Evolutionary conservation across 2,113 vertebrate species (phyloP).

Genomic region (Cebidichthys violaceus): DNA sequence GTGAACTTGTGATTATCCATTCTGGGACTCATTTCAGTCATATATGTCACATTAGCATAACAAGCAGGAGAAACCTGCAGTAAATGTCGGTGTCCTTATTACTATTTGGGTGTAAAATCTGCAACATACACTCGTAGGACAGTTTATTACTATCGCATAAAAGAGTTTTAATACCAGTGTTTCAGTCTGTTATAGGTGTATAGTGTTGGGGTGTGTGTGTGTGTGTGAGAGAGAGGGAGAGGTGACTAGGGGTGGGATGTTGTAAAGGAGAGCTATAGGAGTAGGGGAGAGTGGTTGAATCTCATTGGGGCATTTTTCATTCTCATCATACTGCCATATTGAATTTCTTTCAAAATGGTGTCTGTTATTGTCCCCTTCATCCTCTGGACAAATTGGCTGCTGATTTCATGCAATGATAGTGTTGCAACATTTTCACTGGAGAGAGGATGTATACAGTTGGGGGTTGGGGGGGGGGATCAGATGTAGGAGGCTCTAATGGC

Average conservation of each 20-base stretch:
- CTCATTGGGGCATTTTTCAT: conserved; percentile 62
- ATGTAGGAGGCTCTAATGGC: not conserved
- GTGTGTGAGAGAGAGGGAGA: not conserved
- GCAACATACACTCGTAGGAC: conserved; percentile 4
- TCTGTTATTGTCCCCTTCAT: conserved; percentile 59
- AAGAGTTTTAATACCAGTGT: conserved; percentile 48
- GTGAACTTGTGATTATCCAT: not conserved
- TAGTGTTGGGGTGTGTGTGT: not conserved
- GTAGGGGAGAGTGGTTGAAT: conserved; percentile 33
- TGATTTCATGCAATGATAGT: conserved; percentile 67
- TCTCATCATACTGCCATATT: conserved; percentile 42
- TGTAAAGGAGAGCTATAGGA: conserved; percentile 26
- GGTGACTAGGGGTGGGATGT: not conserved
- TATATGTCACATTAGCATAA: conserved; percentile 61
- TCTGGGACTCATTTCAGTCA: conserved; percentile 23
- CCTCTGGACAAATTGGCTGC: conserved; percentile 45
- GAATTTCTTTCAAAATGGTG: conserved; percentile 45
- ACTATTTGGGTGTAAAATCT: conserved; percentile 44
- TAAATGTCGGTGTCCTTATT: conserved; percentile 45
- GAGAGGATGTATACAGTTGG: conserved; percentile 6
- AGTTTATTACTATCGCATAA: conserved; percentile 56
- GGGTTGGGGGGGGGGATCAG: not conserved
- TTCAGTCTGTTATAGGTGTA: not conserved
- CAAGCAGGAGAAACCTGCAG: conserved; percentile 38
- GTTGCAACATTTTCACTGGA: conserved; percentile 40